Base-by-base conservation (phyloP, 2,797 vertebrate genomes). In the Channa striata region DNA sequence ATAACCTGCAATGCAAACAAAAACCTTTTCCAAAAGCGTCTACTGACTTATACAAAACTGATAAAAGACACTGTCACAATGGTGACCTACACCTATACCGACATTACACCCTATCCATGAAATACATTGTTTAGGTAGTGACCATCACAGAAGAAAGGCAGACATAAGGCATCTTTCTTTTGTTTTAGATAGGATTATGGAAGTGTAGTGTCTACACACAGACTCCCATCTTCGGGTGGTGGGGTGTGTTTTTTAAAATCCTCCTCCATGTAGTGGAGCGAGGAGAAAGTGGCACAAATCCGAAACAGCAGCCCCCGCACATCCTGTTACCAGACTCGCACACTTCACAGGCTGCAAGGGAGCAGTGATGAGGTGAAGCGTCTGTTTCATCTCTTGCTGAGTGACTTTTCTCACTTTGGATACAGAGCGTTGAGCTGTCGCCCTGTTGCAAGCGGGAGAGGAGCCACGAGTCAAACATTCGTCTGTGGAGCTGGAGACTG, bases 201-300 rank as follows among this genome's bases (percentile, higher is more conserved):
- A 80, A 72, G 65, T 60, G 52, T 49, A 73, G 66, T 43, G 20
- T 65, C 56, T 47, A 56, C 5, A 12, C 61, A 59, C 33, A 12
- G 51, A 59, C 76, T 74, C 17, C 19, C 63, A 65, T 67, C 11
- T 83, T 80, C 76, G 74, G 74, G 78, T 80, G 73, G 73, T 79
- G 74, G 82, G 75, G 71, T 44, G 52, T 63, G 64, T 66, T 74
- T 68, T 52, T 66, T 58, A 30, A 78, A 77, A 78, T 50, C 50
- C 74, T 64, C 53, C 61, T 74, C 54, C 14, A 34, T 59, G 67
- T 77, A 74, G 57, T 37, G 36, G 36, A 37, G 36, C 47, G 53
- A 51, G 53, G 43, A 59, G 51, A 50, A 42, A 59, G 63, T 58
- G 50, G 23, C 50, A 54, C 54, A 58, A 75, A 77, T 80, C 73